These are phyloP conservation scores for Podarcis cretensis DNA, from an alignment of 2,113 vertebrate species.

Conservation along the genomic window DNA sequence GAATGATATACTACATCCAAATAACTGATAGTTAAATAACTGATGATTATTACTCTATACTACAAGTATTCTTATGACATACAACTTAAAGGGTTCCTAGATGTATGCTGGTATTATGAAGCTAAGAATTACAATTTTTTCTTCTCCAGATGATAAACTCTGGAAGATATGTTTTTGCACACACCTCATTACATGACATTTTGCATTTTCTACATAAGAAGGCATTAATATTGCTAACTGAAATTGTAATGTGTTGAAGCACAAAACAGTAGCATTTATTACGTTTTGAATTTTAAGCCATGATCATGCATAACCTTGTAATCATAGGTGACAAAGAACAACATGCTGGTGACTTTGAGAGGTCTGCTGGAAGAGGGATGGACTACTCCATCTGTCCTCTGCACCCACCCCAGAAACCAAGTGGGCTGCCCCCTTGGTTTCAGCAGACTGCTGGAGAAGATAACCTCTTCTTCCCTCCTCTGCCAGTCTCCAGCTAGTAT, in stretches of 20 bases:
- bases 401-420: not conserved
- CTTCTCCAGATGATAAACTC: conserved; percentile 32
- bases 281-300: not conserved
- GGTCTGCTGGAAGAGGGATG: not conserved
- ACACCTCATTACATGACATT: not conserved
- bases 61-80: conserved; percentile 25
- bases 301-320: not conserved
- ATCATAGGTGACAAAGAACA: not conserved
- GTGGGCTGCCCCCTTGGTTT: not conserved
- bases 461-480: too few species aligned
- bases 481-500: too few species aligned
- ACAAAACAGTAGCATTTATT: not conserved
- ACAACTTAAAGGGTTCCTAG: not conserved
- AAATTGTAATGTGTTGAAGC: not conserved
- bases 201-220: not conserved
- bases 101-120: not conserved
- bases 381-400: not conserved
- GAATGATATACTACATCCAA: not conserved
- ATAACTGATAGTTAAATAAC: not conserved
- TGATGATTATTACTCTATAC: not conserved
- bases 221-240: conserved; percentile 5
- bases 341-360: not conserved
- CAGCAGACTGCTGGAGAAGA: not conserved
- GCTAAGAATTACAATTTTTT: conserved; percentile 9
- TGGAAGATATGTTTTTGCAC: conserved; percentile 5